Percentiles rank a stretch among this genome's conserved stretches.
These are phyloP conservation scores for Agrilus biguttatus DNA, from an alignment of 2,888 invertebrate species.

Conservation along the genomic window DNA sequence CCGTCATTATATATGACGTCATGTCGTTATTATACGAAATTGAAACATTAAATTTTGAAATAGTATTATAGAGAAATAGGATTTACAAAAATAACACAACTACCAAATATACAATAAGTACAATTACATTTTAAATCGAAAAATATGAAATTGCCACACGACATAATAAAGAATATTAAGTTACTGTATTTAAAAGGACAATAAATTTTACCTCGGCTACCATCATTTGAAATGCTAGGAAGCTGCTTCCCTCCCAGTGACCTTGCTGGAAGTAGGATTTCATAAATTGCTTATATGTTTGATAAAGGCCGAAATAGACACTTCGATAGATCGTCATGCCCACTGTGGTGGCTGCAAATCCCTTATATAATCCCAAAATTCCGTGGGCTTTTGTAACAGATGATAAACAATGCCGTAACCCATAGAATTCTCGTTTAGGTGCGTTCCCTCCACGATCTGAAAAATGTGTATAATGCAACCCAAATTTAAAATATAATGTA, in stretches of 20 bases:
- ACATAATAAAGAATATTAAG: too few relatives aligned
- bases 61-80: too few relatives aligned
- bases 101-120: too few relatives aligned
- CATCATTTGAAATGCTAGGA: background rate
- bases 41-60: too few relatives aligned
- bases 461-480: background rate
- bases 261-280: too few relatives aligned
- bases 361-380: conserved; percentile 9
- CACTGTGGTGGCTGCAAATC: conserved; percentile 5
- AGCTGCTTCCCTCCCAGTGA: background rate
- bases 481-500: too few relatives aligned
- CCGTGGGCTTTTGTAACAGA: conserved; percentile 7
- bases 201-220: background rate
- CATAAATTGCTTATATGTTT: conserved; percentile 3
- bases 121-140: too few relatives aligned
- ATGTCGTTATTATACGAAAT: too few relatives aligned
- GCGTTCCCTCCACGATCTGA: background rate
- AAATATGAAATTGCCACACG: too few relatives aligned
- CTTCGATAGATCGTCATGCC: conserved; percentile 10
- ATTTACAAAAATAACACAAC: too few relatives aligned
- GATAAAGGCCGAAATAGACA: conserved; percentile 11
- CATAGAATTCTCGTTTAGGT: conserved; percentile 8
- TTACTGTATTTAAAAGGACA: too few relatives aligned
- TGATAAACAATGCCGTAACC: background rate
- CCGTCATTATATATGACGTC: too few relatives aligned